Evolutionary conservation across 2,797 vertebrate species (phyloP), one percentile per base, ranked within the genome.

Genomic region (Mycteria americana): DNA sequence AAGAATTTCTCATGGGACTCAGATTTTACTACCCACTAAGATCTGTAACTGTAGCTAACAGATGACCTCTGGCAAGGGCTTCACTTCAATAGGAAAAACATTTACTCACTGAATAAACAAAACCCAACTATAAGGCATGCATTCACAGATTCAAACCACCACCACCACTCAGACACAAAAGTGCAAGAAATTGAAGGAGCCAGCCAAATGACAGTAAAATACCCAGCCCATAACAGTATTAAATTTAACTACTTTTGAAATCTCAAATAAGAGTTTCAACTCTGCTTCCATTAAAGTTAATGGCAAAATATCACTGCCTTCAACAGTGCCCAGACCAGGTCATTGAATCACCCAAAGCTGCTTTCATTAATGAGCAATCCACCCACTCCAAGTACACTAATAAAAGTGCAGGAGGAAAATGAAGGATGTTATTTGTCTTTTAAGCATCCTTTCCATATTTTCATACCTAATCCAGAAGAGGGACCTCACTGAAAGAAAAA

Each of bases 61-160:
- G 87, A 70, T 84, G 91, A 95, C 93, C 94, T 95, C 89, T 92
- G 85, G 85, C 89, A 91, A 85, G 17, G 45, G 63, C 80, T 92
- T 93, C 74, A 56, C 51, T 54, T 95, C 79, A 88, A 25, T 1
- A 88, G 35, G 30, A 51, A 88, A 94, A 95, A 95, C 73, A 96
- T 91, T 93, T 85, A 93, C 88, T 75, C 75, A 83, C 62, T 85
- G 88, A 95, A 91, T 92, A 95, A 96, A 96, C 88, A 96, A 79
- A 95, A 41, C 31, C 82, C 45, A 70, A 45, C 37, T 67, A 11
- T 41, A 89, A 87, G 75, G 83, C 80, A 77, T 8, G 21, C 50
- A 80, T 89, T 89, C 86, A 79, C 7, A 62, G 57, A 88, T n/a
- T 91, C 78, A 88, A 86, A 41, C 60, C 11, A 86, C 53, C 54